Percentiles rank a stretch among this genome's conserved stretches.
Evolutionary conservation across 2,888 invertebrate genomes (phyloP).

Genomic region (Macrosoma leucophasiata): DNA sequence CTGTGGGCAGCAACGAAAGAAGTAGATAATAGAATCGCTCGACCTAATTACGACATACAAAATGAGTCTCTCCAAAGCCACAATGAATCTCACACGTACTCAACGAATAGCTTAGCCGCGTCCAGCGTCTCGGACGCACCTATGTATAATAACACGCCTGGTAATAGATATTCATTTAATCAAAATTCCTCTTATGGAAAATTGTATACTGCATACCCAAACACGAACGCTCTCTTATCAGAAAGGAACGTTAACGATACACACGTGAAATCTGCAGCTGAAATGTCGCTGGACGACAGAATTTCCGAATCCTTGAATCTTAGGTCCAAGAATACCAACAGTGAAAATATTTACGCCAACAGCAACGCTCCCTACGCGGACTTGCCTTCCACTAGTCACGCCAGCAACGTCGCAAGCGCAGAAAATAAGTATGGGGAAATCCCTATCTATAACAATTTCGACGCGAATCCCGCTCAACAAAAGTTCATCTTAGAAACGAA

Average conservation of each 20-base stretch:
- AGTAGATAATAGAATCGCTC: conserved; percentile 19
- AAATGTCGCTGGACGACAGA: conserved; percentile 65
- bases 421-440: conserved; percentile 46
- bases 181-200: conserved; percentile 33
- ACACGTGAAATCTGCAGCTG: conserved; percentile 36
- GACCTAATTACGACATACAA: conserved; percentile 33
- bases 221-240: conserved; percentile 39
- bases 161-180: conserved; percentile 36
- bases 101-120: conserved; percentile 25
- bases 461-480: conserved; percentile 48
- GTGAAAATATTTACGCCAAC: conserved; percentile 51
- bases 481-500: conserved; percentile 60
- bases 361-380: conserved; percentile 31
- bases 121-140: conserved; percentile 29
- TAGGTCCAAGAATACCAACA: conserved; percentile 56
- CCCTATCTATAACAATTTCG: conserved; percentile 53
- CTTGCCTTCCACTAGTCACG: conserved; percentile 36
- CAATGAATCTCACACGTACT: conserved; percentile 51
- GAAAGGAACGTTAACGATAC: conserved; percentile 31
- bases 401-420: conserved; percentile 23
- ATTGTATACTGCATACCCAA: conserved; percentile 34
- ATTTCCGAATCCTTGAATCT: conserved; percentile 69
- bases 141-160: conserved; percentile 43
- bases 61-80: conserved; percentile 28
- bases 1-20: conserved; percentile 59